phyloP scores from a whole-genome alignment of 2,113 vertebrate genomes.

The Pogonocichla stellata region DNA sequence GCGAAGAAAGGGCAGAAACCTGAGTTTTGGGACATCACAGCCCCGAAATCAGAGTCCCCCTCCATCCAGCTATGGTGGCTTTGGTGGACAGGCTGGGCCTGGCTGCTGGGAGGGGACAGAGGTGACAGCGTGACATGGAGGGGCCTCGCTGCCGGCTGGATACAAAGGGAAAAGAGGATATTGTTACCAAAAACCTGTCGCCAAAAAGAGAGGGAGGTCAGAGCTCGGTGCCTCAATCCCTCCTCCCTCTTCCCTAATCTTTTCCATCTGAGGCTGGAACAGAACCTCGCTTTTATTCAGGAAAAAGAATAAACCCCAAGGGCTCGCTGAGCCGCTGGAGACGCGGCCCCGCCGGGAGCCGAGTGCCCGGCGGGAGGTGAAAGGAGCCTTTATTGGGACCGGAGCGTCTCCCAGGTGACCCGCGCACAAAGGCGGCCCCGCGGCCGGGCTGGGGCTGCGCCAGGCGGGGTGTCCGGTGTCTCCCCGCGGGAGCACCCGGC shows the following conservation, averaged over 20 bases:
- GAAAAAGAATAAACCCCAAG: not conserved
- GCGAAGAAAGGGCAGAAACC: fast-evolving
- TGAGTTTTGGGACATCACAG: not conserved
- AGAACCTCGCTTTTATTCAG: not conserved
- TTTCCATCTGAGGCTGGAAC: not conserved
- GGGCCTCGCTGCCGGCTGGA: not conserved
- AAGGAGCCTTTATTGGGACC: slow-evolving; percentile 18
- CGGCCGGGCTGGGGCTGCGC: not conserved
- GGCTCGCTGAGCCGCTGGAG: not conserved
- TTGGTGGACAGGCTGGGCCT: fast-evolving
- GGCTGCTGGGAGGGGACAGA: not conserved
- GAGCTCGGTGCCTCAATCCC: not conserved
- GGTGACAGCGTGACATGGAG: not conserved
- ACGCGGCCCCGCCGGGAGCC: not conserved
- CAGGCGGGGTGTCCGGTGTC: not conserved
- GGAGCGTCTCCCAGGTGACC: slow-evolving; percentile 40
- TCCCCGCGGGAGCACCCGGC: not conserved
- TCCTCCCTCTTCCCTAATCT: not conserved
- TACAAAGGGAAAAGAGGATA: not conserved
- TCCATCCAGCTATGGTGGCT: not conserved
- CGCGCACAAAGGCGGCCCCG: not conserved
- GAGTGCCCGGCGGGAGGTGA: not conserved
- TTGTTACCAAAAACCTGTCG: not conserved
- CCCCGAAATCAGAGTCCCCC: not conserved
- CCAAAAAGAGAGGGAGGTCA: not conserved